Conservation (phyloP, 1,140 invertebrate genomes). For the Cydia fagiglandana region DNA sequence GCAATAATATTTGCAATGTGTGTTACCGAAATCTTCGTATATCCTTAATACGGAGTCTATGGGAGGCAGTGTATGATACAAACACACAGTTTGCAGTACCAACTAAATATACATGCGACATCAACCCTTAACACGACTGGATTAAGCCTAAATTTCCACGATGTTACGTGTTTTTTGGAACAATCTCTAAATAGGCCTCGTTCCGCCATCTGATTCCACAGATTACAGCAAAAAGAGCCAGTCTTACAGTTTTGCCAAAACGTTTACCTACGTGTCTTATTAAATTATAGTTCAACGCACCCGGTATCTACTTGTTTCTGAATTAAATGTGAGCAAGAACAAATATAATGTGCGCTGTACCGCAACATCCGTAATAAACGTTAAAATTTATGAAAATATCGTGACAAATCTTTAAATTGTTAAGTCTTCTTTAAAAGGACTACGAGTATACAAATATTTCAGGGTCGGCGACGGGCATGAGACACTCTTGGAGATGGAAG, state of each 20-base stretch:
- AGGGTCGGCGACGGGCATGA: no score
- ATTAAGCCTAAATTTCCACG: background rate
- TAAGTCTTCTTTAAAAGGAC: background rate
- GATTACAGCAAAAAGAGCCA: slow-evolving; percentile 42
- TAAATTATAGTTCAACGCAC: slow-evolving; percentile 41
- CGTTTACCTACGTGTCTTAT: slow-evolving; percentile 34
- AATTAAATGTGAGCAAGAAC: background rate
- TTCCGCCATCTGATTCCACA: slow-evolving; percentile 47
- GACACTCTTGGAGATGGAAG: no score
- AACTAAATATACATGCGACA: background rate
- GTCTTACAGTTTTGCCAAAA: slow-evolving; percentile 36
- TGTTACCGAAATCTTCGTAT: no score
- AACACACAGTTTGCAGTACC: background rate
- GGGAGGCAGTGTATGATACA: background rate
- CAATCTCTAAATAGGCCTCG: slow-evolving; percentile 36
- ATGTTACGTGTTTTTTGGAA: slow-evolving; percentile 3
- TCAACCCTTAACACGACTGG: background rate
- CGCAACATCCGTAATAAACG: background rate
- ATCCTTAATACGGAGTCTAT: background rate
- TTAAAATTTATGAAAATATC: background rate
- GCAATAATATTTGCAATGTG: no score
- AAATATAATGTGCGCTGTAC: background rate
- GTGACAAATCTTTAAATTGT: background rate
- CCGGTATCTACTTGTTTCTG: background rate
- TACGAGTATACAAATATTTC: no score